Evolutionary conservation across 2,113 vertebrate genomes (phyloP).

Genomic region (Tupaia chinensis): DNA sequence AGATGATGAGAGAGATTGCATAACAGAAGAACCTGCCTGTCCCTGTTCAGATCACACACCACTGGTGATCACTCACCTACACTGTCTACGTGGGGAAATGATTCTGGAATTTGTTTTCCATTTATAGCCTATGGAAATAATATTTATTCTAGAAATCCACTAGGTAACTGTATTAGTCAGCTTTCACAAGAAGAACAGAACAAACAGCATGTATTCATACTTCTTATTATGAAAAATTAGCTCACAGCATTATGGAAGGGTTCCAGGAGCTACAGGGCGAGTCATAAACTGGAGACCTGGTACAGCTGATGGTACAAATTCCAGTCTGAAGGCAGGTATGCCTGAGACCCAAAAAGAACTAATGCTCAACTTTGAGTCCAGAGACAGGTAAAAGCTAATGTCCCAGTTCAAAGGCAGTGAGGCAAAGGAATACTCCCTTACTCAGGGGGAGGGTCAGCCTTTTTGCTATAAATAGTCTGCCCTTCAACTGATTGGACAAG

Average conservation of each 20-base stretch:
- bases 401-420: neutral
- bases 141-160: neutral
- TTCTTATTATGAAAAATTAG: neutral
- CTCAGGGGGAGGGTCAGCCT: neutral
- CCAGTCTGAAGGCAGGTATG: too few species aligned
- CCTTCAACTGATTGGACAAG: neutral
- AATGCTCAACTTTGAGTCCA: neutral
- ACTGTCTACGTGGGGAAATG: neutral
- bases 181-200: neutral
- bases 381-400: neutral
- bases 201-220: too few species aligned
- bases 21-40: neutral
- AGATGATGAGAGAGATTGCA: neutral
- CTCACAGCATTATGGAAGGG: neutral
- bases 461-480: neutral
- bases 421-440: neutral
- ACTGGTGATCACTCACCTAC: neutral
- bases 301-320: neutral
- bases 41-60: too few species aligned
- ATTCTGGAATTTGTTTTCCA: neutral
- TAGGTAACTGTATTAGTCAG: neutral
- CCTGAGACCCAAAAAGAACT: neutral
- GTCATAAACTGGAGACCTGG: neutral
- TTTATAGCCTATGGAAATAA: neutral
- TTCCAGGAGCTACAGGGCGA: neutral